Evolutionary conservation across 1,140 invertebrate genomes (phyloP), one percentile per base, ranked within the genome.

Genomic region (Drosophila tropicalis): DNA sequence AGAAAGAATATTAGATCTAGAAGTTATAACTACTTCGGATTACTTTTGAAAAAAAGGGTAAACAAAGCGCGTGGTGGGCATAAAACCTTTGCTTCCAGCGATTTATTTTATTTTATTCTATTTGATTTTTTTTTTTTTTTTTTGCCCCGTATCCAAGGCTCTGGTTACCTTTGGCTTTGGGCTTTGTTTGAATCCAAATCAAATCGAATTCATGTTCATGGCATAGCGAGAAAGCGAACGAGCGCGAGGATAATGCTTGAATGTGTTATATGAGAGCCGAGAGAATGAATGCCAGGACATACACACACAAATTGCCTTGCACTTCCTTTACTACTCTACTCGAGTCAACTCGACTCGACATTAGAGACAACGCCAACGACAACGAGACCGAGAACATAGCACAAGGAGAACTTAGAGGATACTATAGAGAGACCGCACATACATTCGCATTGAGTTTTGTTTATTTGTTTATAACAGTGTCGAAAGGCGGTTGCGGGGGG

Each of bases 401-500:
- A 39, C 25, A 22, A 40, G 40, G 32, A 25, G 40, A 57, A 34
- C 64, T 56, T 29, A 55, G 36, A 58, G 15, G 66, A 44, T 34
- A 34, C 34, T 10, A 36, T 29, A 29, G 29, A 29, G 57, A 57
- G 47, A 17, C 17, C 39, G 10, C 13, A 34, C 60, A 32, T 34
- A 34, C 36, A 22, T 22, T 64, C 22, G 58, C 62, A 41, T 39
- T 70, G 40, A 22, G 67, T 39, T 63, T 82, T 86, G 83, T 87
- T 82, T 82, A 82, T 87, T 79, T 82, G 70, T 76, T 86, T 85
- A 78, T 72, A 81, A 81, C 82, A 85, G 71, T 22, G 44, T 22
- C 44, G 2, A 2, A 29, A 29, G 29, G 1, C 5, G 22, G 22
- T 22, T 22, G 7, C 2, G 17, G 15, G 1, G 6, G 2, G n/a